Evolutionary conservation across 1,140 invertebrate genomes (phyloP).

Genomic region (Eumeta japonica): DNA sequence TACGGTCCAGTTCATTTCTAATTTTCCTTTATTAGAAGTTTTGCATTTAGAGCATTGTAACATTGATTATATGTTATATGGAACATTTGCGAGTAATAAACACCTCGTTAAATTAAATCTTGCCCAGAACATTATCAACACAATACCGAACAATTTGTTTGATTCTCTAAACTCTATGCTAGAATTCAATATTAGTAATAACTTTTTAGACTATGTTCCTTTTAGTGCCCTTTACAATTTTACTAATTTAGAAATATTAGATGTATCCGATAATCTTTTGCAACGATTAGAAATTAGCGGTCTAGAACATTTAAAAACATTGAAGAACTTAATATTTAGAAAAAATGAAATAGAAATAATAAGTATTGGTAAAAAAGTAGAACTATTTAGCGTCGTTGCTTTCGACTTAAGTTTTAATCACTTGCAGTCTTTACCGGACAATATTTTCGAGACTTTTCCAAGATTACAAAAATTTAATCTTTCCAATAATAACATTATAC

Average conservation of each 20-base stretch:
- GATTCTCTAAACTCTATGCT: conserved; percentile 31
- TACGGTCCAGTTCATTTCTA: conserved; percentile 39
- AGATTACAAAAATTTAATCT: conserved; percentile 47
- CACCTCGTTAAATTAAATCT: conserved; percentile 41
- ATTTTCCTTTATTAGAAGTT: conserved; percentile 44
- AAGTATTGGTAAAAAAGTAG: conserved; percentile 33
- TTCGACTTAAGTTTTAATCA: conserved; percentile 47
- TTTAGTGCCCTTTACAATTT: conserved; percentile 43
- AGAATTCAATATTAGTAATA: conserved; percentile 48
- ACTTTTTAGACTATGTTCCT: conserved; percentile 44
- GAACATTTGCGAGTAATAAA: conserved; percentile 41
- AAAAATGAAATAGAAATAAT: conserved; percentile 49
- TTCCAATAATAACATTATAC: conserved; percentile 38
- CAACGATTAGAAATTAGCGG: conserved; percentile 42
- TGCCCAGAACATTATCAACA: conserved; percentile 47
- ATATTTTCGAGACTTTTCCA: conserved; percentile 42
- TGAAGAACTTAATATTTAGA: conserved; percentile 40
- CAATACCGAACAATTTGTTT: conserved; percentile 32
- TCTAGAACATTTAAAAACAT: conserved; percentile 35
- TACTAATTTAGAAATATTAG: conserved; percentile 37
- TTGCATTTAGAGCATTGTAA: conserved; percentile 47
- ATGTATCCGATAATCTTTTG: conserved; percentile 44
- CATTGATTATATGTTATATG: conserved; percentile 42
- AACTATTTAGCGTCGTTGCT: conserved; percentile 27
- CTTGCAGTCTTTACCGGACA: conserved; percentile 31